Conservation (phyloP, 2,113 vertebrate genomes). For the Aix galericulata region DNA sequence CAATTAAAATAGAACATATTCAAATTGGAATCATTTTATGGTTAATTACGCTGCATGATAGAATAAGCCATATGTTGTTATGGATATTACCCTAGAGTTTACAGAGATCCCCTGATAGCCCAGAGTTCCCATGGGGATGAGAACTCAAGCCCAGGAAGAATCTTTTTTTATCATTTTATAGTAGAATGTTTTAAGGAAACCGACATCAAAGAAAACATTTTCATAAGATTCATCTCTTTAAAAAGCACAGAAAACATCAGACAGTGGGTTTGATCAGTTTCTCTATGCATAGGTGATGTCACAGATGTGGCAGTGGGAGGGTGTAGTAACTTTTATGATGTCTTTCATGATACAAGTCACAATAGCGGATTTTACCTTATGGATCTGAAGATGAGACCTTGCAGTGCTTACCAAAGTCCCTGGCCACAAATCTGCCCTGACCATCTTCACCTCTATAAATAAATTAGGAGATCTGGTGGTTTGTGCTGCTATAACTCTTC, state of each 20-base stretch:
- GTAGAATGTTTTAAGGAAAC: neutral
- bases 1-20: constrained; percentile 45
- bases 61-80: neutral
- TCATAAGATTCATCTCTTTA: neutral
- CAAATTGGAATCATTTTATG: constrained; percentile 23
- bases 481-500: neutral
- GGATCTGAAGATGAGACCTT: neutral
- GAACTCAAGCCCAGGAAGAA: neutral
- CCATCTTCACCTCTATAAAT: neutral
- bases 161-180: neutral
- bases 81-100: neutral
- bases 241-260: neutral
- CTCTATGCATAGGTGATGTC: neutral
- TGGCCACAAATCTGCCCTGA: neutral
- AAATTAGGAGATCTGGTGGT: neutral
- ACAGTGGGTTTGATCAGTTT: neutral
- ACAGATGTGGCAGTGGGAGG: neutral
- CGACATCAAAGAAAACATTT: neutral
- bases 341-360: neutral
- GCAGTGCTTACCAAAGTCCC: neutral
- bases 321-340: neutral
- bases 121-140: neutral
- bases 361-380: neutral
- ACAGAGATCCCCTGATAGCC: neutral
- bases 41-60: neutral